Conservation (phyloP, 2,888 invertebrate species). For the Ecdyonurus torrentis region DNA sequence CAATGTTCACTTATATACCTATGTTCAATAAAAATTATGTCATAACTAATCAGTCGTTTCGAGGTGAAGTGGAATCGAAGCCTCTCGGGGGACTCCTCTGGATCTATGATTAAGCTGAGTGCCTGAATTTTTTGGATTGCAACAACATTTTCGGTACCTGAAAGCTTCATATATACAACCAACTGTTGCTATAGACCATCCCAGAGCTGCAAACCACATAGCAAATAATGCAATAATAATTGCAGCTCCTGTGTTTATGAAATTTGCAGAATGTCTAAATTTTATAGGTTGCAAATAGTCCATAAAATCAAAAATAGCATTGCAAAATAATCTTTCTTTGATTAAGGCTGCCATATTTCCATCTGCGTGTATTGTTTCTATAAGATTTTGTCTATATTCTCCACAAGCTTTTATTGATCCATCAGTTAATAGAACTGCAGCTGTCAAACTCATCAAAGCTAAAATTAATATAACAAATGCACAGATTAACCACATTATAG, state of each 20-base stretch:
- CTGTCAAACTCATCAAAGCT: not conserved
- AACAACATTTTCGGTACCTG: not conserved
- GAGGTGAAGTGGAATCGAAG: no score
- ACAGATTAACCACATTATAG: not conserved
- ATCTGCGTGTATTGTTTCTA: not conserved
- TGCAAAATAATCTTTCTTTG: not conserved
- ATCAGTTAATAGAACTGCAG: not conserved
- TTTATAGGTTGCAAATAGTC: not conserved
- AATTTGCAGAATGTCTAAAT: not conserved
- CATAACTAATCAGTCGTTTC: no score
- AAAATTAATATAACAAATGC: not conserved
- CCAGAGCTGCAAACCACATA: not conserved
- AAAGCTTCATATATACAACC: not conserved
- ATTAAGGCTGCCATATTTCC: not conserved
- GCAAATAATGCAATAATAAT: not conserved
- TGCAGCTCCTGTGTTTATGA: not conserved
- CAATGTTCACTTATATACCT: no score
- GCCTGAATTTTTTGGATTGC: no score
- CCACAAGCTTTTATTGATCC: not conserved
- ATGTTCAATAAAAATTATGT: no score
- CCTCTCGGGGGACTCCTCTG: no score
- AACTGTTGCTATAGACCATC: not conserved
- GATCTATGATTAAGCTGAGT: no score
- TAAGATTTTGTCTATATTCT: not conserved
- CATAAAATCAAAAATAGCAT: not conserved